phyloP scores from a whole-genome alignment of 2,113 vertebrate genomes.

The Coryphaenoides rupestris region DNA sequence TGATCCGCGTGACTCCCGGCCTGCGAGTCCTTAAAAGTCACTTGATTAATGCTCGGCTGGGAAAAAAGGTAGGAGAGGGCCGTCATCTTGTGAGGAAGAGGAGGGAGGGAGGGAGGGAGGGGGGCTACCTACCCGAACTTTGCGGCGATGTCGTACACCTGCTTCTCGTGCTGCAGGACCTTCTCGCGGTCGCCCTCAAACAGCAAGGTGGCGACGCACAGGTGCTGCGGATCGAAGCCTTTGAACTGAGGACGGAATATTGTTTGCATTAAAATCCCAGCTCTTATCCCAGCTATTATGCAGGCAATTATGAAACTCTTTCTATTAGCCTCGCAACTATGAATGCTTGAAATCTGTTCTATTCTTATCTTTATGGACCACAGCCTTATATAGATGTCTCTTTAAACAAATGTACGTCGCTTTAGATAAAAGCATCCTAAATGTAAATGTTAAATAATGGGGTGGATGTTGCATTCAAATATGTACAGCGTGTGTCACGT shows the following conservation, averaged over 20 bases:
- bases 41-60: too few relatives aligned
- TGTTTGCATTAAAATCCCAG: too few relatives aligned
- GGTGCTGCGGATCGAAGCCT: slow-evolving; percentile 89
- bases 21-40: too few relatives aligned
- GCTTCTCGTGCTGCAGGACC: slow-evolving; percentile 97
- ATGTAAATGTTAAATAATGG: slow-evolving; percentile 25
- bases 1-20: too few relatives aligned
- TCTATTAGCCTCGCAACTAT: too few relatives aligned
- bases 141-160: slow-evolving; percentile 97
- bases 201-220: slow-evolving; percentile 93
- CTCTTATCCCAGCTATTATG: too few relatives aligned
- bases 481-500: not conserved
- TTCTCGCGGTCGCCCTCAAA: slow-evolving; percentile 95
- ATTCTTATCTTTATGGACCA: too few relatives aligned
- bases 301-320: too few relatives aligned
- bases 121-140: slow-evolving; percentile 87
- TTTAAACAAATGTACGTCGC: too few relatives aligned
- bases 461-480: not conserved
- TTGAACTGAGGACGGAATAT: slow-evolving; percentile 93
- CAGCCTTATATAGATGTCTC: too few relatives aligned
- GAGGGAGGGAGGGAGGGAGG: not conserved
- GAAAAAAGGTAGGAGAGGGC: not conserved
- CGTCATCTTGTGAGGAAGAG: not conserved
- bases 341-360: too few relatives aligned
- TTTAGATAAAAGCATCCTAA: too few relatives aligned